These are phyloP conservation scores for Lamproptera curius DNA, from an alignment of 2,888 invertebrate species.

Conservation along the genomic window DNA sequence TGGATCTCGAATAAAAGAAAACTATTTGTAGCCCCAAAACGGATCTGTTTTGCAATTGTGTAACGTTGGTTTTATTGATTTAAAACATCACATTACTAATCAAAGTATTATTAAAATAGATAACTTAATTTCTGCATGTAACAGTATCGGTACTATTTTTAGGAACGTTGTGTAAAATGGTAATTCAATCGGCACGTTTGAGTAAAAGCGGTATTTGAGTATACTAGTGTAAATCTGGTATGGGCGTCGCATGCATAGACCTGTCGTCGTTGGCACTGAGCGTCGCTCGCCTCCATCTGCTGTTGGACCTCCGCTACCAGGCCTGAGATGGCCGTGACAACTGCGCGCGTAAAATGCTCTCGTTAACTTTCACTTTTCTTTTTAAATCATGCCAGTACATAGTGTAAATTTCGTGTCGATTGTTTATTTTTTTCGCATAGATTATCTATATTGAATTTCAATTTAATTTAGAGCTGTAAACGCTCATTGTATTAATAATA, in stretches of 20 bases:
- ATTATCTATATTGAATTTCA: no score
- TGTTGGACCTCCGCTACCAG: slow-evolving; percentile 89
- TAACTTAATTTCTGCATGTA: background rate
- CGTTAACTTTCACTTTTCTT: no score
- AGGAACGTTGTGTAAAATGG: background rate
- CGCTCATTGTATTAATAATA: no score
- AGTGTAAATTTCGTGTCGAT: no score
- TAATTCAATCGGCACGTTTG: background rate
- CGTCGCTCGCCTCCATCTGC: slow-evolving; percentile 80
- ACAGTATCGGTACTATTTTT: background rate
- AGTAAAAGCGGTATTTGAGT: slow-evolving; percentile 2
- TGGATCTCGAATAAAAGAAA: no score
- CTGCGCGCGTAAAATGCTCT: slow-evolving; percentile 68
- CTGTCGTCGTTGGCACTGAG: slow-evolving; percentile 71
- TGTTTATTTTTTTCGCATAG: no score
- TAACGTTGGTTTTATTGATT: background rate
- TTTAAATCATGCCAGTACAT: no score
- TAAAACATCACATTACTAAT: no score
- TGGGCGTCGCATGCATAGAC: slow-evolving; percentile 60
- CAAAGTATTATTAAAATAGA: background rate
- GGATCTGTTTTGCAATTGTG: background rate
- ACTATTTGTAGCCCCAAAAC: no score
- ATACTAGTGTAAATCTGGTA: slow-evolving; percentile 16
- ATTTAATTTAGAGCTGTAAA: no score
- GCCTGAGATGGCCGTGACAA: slow-evolving; percentile 88